phyloP scores from a whole-genome alignment of 1,140 invertebrate species.

The Nasonia longicornis region DNA sequence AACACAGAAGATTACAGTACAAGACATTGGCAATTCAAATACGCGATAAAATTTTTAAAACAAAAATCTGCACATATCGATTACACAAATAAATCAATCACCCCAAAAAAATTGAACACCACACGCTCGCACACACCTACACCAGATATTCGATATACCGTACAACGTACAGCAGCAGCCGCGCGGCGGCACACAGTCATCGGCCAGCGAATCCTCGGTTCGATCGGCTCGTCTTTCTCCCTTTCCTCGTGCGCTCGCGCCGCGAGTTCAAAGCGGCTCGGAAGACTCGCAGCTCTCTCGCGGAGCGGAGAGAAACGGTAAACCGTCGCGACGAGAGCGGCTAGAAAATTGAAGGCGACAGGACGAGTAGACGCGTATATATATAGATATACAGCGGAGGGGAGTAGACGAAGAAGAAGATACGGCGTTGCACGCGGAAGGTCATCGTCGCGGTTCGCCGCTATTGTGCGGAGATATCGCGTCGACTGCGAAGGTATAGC shows the following conservation, averaged over 20 bases:
- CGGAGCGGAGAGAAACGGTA: slow-evolving; percentile 40
- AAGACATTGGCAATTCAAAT: too few species aligned
- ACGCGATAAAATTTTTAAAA: too few species aligned
- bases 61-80: too few species aligned
- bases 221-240: not conserved
- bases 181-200: not conserved
- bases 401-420: slow-evolving; percentile 17
- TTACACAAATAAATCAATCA: not conserved
- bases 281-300: not conserved
- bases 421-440: slow-evolving; percentile 31
- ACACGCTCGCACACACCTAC: not conserved
- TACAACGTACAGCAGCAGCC: not conserved
- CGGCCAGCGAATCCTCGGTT: not conserved
- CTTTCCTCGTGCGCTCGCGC: not conserved
- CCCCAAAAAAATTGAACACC: not conserved
- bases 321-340: slow-evolving; percentile 43
- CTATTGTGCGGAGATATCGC: not conserved
- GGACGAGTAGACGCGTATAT: not conserved
- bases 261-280: slow-evolving; percentile 28
- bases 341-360: slow-evolving; percentile 41
- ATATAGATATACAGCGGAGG: not conserved
- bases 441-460: slow-evolving; percentile 24
- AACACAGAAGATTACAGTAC: too few species aligned
- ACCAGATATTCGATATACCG: not conserved
- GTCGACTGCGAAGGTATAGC: not conserved